phyloP scores from a whole-genome alignment of 1,140 invertebrate genomes.

The Galleria mellonella region DNA sequence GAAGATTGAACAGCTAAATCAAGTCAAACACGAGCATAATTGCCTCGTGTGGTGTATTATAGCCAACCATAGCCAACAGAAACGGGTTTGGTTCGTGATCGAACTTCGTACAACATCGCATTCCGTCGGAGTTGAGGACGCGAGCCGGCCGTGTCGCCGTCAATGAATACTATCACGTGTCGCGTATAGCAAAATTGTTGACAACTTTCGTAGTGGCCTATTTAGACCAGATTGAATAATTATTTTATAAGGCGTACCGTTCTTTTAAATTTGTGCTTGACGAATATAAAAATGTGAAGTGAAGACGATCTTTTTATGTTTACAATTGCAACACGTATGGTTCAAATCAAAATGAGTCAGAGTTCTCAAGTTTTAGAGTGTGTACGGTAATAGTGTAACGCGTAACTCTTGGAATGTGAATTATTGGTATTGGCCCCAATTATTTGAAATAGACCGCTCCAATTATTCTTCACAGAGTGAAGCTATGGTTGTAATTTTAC shows the following conservation, averaged over 20 bases:
- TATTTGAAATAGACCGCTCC: constrained; percentile 29
- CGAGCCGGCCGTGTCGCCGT: constrained; percentile 33
- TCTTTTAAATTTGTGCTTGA: too few relatives aligned
- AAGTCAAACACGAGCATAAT: too few relatives aligned
- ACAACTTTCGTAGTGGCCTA: constrained; percentile 36
- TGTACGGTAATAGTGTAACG: constrained; percentile 41
- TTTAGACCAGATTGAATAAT: too few relatives aligned
- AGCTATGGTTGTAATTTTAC: constrained; percentile 8
- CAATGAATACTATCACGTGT: constrained; percentile 15
- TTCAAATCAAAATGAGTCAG: constrained; percentile 51
- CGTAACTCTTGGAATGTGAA: constrained; percentile 29
- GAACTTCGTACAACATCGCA: constrained; percentile 22
- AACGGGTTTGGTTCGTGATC: constrained; percentile 10
- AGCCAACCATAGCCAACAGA: constrained; percentile 3
- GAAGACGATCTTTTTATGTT: constrained; percentile 11
- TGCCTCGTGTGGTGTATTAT: not conserved
- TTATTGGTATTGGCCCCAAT: constrained; percentile 19
- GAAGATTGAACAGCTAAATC: too few relatives aligned
- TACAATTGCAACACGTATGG: constrained; percentile 34
- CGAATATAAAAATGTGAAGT: constrained; percentile 13
- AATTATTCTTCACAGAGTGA: constrained; percentile 23
- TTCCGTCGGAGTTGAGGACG: constrained; percentile 37
- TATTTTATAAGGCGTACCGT: too few relatives aligned
- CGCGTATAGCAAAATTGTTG: constrained; percentile 18
- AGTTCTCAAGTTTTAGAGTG: constrained; percentile 50